Conservation (phyloP, 2,888 invertebrate species). For the Ellobium chinense region DNA sequence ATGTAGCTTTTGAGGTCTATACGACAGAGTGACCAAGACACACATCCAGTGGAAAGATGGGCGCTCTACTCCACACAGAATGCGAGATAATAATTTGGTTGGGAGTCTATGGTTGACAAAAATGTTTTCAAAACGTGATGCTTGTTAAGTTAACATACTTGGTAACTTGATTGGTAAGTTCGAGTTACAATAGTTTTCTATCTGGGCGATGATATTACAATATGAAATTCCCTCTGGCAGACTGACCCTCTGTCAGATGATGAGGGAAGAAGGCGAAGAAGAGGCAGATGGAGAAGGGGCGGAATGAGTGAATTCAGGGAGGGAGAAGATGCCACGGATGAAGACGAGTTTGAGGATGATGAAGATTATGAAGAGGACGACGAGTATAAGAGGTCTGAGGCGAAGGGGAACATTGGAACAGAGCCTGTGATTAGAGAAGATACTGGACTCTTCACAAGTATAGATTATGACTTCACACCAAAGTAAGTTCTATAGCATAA, state of each 20-base stretch:
- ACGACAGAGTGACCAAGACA: too few relatives aligned
- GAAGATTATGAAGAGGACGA: not conserved
- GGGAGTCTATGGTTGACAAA: too few relatives aligned
- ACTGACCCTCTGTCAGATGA: constrained; percentile 7
- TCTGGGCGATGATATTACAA: too few relatives aligned
- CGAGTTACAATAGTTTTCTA: too few relatives aligned
- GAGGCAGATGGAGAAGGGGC: constrained; percentile 11
- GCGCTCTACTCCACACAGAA: too few relatives aligned
- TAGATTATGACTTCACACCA: constrained; percentile 37
- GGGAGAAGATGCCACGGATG: not conserved
- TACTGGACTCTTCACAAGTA: constrained; percentile 14
- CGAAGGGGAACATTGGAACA: not conserved
- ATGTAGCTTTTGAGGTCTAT: too few relatives aligned
- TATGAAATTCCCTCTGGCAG: not conserved
- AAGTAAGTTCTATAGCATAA: constrained; percentile 20
- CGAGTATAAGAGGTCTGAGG: not conserved
- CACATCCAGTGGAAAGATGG: too few relatives aligned
- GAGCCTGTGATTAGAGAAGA: not conserved
- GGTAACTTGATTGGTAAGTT: too few relatives aligned
- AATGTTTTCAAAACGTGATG: too few relatives aligned
- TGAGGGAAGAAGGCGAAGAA: not conserved
- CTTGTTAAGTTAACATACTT: too few relatives aligned
- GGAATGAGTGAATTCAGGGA: not conserved
- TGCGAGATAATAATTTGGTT: too few relatives aligned
- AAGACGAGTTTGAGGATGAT: not conserved